A percentile compares a stretch with the other conserved stretches of the same genome.
Evolutionary conservation across 2,888 invertebrate genomes (phyloP).

Genomic region (Achlya flavicornis): DNA sequence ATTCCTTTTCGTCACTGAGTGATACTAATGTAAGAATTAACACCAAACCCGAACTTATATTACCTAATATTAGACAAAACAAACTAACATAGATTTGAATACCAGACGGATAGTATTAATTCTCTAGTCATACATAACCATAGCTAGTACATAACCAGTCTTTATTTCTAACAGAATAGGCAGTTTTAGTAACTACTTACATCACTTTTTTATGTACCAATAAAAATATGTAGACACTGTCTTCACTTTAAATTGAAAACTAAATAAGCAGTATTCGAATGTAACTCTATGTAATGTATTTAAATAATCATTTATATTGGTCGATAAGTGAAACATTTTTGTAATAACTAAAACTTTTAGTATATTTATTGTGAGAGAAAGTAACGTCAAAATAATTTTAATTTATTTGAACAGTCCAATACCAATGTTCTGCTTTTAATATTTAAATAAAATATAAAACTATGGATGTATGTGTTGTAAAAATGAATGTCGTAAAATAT

Average conservation of each 20-base stretch:
- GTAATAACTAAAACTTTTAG: background rate
- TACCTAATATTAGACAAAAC: background rate
- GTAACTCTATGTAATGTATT: background rate
- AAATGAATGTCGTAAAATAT: background rate
- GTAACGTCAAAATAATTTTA: background rate
- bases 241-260: background rate
- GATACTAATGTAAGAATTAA: slow-evolving; percentile 29
- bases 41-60: slow-evolving; percentile 24
- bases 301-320: background rate
- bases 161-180: background rate
- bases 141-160: background rate
- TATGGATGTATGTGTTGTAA: background rate
- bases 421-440: background rate
- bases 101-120: background rate
- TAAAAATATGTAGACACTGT: background rate
- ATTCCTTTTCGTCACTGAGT: slow-evolving; percentile 34
- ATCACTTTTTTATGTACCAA: background rate
- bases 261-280: background rate
- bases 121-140: background rate
- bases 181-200: background rate
- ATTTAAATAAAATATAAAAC: background rate
- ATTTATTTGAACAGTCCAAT: background rate
- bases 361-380: background rate
- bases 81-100: background rate
- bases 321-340: background rate